Evolutionary conservation across 2,113 vertebrate species (phyloP).

Genomic region (Microcebus jonahi): DNA sequence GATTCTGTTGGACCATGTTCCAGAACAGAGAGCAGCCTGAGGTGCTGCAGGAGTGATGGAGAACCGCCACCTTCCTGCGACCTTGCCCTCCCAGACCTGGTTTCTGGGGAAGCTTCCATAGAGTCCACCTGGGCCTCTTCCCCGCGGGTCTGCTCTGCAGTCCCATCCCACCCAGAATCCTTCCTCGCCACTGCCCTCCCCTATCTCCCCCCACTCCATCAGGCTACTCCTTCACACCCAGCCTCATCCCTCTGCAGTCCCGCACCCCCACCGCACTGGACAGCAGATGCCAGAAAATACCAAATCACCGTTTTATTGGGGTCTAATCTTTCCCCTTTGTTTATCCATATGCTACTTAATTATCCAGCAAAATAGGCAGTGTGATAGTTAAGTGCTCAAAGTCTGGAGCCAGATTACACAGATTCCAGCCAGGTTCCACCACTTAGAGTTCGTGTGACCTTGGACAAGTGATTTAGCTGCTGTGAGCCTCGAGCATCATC

Average conservation of each 20-base stretch:
- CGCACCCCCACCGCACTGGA: too few species aligned
- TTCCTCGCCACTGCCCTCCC: neutral
- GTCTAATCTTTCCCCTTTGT: neutral
- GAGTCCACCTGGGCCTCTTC: neutral
- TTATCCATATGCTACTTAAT: neutral
- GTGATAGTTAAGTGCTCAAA: neutral
- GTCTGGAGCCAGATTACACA: neutral
- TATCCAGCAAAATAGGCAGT: neutral
- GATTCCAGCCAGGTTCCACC: neutral
- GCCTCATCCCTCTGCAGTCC: neutral
- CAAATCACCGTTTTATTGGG: neutral
- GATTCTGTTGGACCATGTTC: neutral
- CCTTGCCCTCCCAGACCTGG: neutral
- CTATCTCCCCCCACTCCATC: neutral
- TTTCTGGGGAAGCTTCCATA: neutral
- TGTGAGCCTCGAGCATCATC: neutral
- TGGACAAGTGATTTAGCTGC: neutral
- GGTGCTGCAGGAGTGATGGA: neutral
- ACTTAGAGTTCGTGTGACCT: neutral
- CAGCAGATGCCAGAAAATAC: neutral
- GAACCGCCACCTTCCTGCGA: neutral
- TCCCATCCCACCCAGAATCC: rapidly evolving
- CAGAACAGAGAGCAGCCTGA: neutral
- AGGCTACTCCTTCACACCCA: neutral
- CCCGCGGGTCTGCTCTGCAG: neutral